Evolutionary conservation across 2,888 invertebrate species (phyloP), one percentile per base, ranked within the genome.

Genomic region (Mechanitis mazaeus): DNA sequence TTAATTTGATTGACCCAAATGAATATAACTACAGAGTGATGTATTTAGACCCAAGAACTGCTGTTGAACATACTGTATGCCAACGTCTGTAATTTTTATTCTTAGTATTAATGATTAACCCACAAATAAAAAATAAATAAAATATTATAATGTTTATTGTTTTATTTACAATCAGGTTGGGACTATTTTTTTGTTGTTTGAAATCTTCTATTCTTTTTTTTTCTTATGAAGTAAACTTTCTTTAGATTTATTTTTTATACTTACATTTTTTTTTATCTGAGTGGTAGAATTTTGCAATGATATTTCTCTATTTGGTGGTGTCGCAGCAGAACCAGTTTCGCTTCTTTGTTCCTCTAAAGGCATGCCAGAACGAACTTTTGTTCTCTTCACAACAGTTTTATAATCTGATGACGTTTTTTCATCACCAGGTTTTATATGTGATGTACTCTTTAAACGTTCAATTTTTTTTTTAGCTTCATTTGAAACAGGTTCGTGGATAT

Each of bases 1-100:
- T 95, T 70, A 92, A 92, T 64, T 85, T 92, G 55, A 85, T 96
- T 63, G 89, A 95, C 72, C 91, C 91, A 46, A 84, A 91, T 63
- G 93, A 93, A 61, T 91, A 93, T 45, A 96, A 96, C 81, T 96
- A 94, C 78, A 91, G 95, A 58, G 91, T 96, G 42, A 90, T 95
- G 79, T 93, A 92, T 66, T 92, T 94, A 20, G 92, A 92, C 73
- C 91, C 93, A 2, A 90, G 88, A 42, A 91, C 91, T 63, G 92
- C 94, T 4, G 89, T 94, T 33, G 80, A 84, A 64, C 91, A 92
- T 58, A 94, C 93, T 2, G 87, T 94, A 12, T 96, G 96, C 77
- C 92, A 93, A 80, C 31, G 38, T 28, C 3, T 50, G 28, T 50
- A 50, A 50, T n/a, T 31, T 4, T 31, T 9, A 20, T 20, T 20